Percentiles rank a stretch among this genome's conserved stretches.
Conservation (phyloP, 2,797 vertebrate genomes). For the Thaleichthys pacificus region DNA sequence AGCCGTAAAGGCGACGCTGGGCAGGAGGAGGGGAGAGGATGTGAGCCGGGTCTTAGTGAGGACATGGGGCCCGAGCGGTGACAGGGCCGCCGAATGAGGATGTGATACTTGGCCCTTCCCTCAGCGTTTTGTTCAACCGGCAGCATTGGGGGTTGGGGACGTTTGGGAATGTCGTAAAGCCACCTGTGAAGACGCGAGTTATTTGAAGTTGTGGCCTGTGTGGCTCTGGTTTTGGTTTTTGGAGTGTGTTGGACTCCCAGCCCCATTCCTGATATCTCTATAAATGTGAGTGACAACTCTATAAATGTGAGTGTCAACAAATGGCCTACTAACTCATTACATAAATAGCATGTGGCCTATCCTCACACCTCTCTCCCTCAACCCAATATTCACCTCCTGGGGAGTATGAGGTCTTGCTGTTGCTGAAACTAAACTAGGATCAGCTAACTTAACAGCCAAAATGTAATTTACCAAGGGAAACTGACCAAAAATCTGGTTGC, state of each 20-base stretch:
- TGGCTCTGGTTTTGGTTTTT: neutral
- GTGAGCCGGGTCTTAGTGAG: neutral
- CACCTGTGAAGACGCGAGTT: neutral
- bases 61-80: too few relatives aligned
- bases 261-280: neutral
- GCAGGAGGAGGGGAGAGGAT: too few relatives aligned
- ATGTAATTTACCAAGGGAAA: neutral
- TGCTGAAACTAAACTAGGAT: too few relatives aligned
- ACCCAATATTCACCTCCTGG: neutral
- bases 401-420: too few relatives aligned
- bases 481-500: neutral
- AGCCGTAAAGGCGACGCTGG: too few relatives aligned
- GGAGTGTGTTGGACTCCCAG: neutral
- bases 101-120: neutral
- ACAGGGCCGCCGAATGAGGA: slow-evolving; percentile 1
- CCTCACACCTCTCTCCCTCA: neutral
- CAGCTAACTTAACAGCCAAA: too few relatives aligned
- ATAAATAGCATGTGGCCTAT: slow-evolving; percentile 1
- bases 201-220: too few relatives aligned
- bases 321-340: slow-evolving; percentile 8
- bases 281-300: slow-evolving; percentile 2
- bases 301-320: slow-evolving; percentile 14
- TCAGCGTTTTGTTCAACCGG: neutral
- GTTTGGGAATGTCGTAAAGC: neutral
- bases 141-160: too few relatives aligned